Evolutionary conservation across 2,888 invertebrate species (phyloP), one percentile per base, ranked within the genome.

Genomic region (Xylota segnis): DNA sequence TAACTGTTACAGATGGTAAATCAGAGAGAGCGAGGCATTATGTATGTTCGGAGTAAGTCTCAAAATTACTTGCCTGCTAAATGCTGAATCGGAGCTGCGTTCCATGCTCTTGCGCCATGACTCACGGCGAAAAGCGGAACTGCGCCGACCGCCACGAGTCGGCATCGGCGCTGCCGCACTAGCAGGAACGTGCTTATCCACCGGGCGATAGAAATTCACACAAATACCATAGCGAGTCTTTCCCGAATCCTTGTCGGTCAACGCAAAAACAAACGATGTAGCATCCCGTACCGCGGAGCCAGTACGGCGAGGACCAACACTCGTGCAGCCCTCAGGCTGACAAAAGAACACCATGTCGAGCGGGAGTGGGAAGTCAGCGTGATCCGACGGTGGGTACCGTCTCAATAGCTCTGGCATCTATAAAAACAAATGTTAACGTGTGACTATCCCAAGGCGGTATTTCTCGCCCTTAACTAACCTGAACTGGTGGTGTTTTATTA

Each of bases 301-400:
- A 18, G 96, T 96, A 87, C 97, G 95, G 89, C 97, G 95, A 6
- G 98, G 98, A 12, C 98, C 98, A 84, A 98, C 96, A 86, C 96
- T 97, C 87, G 96, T 96, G 92, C 99, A 99, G 72, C 99, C 99
- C 93, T 99, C 99, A 1, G 99, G 99, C 92, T 99, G 99, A 91
- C 99, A 99, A 93, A 99, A 99, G 93, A 98, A 99, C 29, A 99
- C 98, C 95, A 99, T 99, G 92, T 99, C 99, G 90, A 98, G 94
- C 0, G 99, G 99, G 89, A 99, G 94, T 0, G 98, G 97, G 92
- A 99, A 99, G 93, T 99, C 99, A 91, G 96, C 96, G 93, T 99
- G 99, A 93, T 99, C 98, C 89, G 97, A 97, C 27, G 97, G 94
- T 0, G 99, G 99, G 92, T 98, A 99, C n/a, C 98, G 95, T 18